phyloP scores from a whole-genome alignment of 2,888 invertebrate species.

The Auanema sp. region DNA sequence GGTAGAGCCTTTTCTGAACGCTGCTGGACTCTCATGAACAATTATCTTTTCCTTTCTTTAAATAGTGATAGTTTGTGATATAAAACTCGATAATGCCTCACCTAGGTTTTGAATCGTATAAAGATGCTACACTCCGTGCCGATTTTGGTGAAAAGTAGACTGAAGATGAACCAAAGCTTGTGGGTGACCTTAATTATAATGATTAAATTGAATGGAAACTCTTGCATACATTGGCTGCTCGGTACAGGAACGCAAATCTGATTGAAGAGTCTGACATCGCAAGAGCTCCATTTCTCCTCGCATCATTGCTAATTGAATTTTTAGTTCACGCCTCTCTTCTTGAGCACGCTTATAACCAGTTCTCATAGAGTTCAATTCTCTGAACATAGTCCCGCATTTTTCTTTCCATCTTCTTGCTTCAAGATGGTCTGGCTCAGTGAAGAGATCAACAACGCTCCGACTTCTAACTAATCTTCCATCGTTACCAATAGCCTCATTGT shows the following conservation, averaged over 20 bases:
- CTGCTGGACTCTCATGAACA: conserved; percentile 34
- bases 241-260: neutral
- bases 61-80: neutral
- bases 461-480: conserved; percentile 15
- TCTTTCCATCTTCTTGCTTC: conserved; percentile 50
- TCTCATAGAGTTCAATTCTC: conserved; percentile 53
- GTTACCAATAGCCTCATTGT: neutral
- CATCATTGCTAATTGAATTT: conserved; percentile 51
- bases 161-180: conserved; percentile 5
- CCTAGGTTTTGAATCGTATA: no score
- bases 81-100: neutral
- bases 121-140: conserved; percentile 10
- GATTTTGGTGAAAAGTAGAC: conserved; percentile 22
- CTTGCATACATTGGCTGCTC: neutral
- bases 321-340: conserved; percentile 34
- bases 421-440: conserved; percentile 6
- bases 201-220: neutral
- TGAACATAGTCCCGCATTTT: conserved; percentile 56
- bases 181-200: no score
- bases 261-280: conserved; percentile 16
- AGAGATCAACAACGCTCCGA: conserved; percentile 18
- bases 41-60: conserved; percentile 27
- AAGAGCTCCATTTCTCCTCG: conserved; percentile 58
- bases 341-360: conserved; percentile 34
- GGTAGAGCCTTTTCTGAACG: conserved; percentile 37